phyloP scores from a whole-genome alignment of 1,140 invertebrate genomes.

The Bombus sibiricus region DNA sequence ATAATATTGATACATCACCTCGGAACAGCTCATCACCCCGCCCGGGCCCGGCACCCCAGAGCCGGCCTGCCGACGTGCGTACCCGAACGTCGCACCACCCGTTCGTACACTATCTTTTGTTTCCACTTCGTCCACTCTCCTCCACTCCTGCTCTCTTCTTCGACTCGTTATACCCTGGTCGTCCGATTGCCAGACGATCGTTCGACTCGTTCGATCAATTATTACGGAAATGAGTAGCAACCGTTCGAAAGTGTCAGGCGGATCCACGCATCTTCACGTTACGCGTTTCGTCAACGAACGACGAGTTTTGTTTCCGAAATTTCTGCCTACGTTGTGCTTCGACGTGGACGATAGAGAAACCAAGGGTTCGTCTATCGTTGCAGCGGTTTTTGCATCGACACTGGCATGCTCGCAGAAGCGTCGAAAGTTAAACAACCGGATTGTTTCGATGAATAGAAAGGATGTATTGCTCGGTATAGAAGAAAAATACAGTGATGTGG shows the following conservation, averaged over 20 bases:
- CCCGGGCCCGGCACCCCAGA: constrained; percentile 81
- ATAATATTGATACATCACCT: constrained; percentile 86
- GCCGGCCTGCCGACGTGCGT: constrained; percentile 81
- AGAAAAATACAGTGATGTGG: too few relatives aligned
- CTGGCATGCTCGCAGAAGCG: too few relatives aligned
- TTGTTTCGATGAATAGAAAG: too few relatives aligned
- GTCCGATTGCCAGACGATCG: not conserved
- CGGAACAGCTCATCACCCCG: constrained; percentile 85
- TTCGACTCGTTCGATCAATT: not conserved
- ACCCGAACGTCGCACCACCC: constrained; percentile 81
- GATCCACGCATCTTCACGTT: constrained; percentile 20
- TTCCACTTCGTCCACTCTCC: constrained; percentile 73
- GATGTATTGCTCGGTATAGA: too few relatives aligned
- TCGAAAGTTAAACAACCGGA: too few relatives aligned
- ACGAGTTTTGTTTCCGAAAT: not conserved
- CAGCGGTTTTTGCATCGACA: too few relatives aligned
- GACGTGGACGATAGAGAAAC: not conserved
- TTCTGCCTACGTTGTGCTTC: not conserved
- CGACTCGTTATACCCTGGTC: not conserved
- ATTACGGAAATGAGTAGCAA: not conserved
- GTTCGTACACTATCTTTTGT: constrained; percentile 73
- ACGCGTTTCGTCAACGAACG: not conserved
- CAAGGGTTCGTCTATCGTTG: too few relatives aligned
- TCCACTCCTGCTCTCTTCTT: constrained; percentile 1
- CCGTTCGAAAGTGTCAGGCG: not conserved